Percentiles rank a stretch among this genome's conserved stretches.
phyloP scores from a whole-genome alignment of 1,140 invertebrate genomes.

The Drosophila teissieri region DNA sequence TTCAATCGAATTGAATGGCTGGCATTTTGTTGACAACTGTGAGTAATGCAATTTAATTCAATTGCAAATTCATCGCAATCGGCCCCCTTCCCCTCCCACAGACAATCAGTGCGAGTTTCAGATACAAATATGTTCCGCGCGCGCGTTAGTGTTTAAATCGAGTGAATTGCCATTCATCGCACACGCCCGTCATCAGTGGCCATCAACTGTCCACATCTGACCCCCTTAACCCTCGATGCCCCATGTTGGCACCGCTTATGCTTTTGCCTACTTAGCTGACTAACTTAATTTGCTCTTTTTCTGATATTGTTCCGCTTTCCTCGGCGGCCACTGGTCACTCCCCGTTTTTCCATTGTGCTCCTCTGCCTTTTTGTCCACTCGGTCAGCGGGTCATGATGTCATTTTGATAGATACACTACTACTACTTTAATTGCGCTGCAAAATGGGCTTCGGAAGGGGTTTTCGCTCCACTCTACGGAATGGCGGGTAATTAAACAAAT shows the following conservation, averaged over 20 bases:
- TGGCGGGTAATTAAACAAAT: slow-evolving; percentile 39
- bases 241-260: slow-evolving; percentile 21
- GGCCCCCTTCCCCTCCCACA: neutral
- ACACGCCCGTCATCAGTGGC: slow-evolving; percentile 44
- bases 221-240: neutral
- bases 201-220: slow-evolving; percentile 1
- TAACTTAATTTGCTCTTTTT: slow-evolving; percentile 53
- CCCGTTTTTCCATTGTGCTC: slow-evolving; percentile 28
- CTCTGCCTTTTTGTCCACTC: slow-evolving; percentile 55
- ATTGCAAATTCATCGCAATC: slow-evolving; percentile 74
- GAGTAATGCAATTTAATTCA: slow-evolving; percentile 82
- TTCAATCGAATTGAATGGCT: slow-evolving; percentile 78
- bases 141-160: slow-evolving; percentile 67
- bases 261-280: slow-evolving; percentile 54
- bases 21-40: slow-evolving; percentile 81
- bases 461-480: slow-evolving; percentile 1
- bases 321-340: slow-evolving; percentile 26
- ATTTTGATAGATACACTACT: slow-evolving; percentile 68
- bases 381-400: slow-evolving; percentile 81
- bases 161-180: slow-evolving; percentile 68
- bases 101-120: neutral
- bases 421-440: slow-evolving; percentile 59
- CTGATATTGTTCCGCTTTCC: slow-evolving; percentile 7
- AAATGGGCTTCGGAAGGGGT: slow-evolving; percentile 14
- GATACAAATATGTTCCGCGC: slow-evolving; percentile 28